Base-by-base conservation (phyloP, 2,888 invertebrate species). In the Onthophagus sagittarius region DNA sequence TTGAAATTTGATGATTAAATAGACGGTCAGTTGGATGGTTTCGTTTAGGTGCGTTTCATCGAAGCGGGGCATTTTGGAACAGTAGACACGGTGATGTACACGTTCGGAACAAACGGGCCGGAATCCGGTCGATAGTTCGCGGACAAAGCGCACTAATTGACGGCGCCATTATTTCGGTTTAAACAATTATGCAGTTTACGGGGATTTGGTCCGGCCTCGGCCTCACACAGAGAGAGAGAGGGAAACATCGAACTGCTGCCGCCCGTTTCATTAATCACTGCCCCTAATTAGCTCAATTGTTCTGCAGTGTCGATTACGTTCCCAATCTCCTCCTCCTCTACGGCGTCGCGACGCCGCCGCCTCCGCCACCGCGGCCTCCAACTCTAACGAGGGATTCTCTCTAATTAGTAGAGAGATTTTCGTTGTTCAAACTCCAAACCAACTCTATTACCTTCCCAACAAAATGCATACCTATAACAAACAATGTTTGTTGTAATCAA, bases 241-340 rank as follows among this genome's bases (percentile, higher is more conserved):
- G 6, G 23, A 67, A 1, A 23, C 2, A 23, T 23, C 23, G 23
- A 23, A 23, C 23, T 23, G 67, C 67, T 62, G 72, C 39, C 75
- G 72, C 76, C 76, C 77, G 76, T 79, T 79, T 79, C 79, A 79
- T 80, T 80, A 80, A 80, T 80, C 79, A 79, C 77, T 32, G 72
- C 73, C 74, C 72, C 79, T 80, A 80, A 80, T 80, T 80, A 80
- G 78, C 77, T 78, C 79, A 79, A 80, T 80, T 80, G 79, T 79
- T 76, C 77, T 77, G 76, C 77, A 77, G 76, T 78, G 78, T 78
- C 77, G 77, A 78, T 77, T 78, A 75, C 76, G 75, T 73, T 76
- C 77, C 75, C 74, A 77, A 76, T 77, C 71, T 71, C 76, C 72
- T 76, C 39, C 39, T 53, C 39, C 11, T 9, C 39, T 23, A 23